Evolutionary conservation across 2,797 vertebrate species (phyloP).

Genomic region (Protonibea diacanthus): DNA sequence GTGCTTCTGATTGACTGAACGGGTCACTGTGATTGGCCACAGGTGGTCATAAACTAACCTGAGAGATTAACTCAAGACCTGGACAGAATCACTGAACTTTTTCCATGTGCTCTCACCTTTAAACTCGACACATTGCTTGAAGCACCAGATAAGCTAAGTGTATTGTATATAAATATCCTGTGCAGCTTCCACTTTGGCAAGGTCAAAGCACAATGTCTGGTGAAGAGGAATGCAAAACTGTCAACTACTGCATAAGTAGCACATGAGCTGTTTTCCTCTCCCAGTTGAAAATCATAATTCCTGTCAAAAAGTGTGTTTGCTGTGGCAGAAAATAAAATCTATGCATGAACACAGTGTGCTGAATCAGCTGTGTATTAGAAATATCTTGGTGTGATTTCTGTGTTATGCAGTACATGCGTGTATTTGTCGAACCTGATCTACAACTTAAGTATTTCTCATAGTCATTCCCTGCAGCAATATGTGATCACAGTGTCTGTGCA

Average conservation of each 20-base stretch:
- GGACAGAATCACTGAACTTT: conserved; percentile 18
- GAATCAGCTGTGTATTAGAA: conserved; percentile 47
- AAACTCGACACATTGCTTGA: not conserved
- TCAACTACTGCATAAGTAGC: conserved; percentile 20
- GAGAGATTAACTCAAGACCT: conserved; percentile 56
- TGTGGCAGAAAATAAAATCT: conserved; percentile 7
- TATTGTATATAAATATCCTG: conserved; percentile 11
- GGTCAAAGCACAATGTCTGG: conserved; percentile 13
- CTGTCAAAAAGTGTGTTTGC: conserved; percentile 50
- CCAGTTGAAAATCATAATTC: conserved; percentile 51
- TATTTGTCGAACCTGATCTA: conserved; percentile 73
- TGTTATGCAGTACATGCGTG: conserved; percentile 11
- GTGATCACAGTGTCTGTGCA: conserved; percentile 87
- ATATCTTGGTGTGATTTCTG: conserved; percentile 32
- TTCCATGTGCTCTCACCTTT: conserved; percentile 17
- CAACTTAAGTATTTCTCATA: conserved; percentile 52
- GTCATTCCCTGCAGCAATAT: conserved; percentile 65
- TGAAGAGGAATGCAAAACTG: conserved; percentile 36
- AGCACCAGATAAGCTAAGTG: conserved; percentile 2
- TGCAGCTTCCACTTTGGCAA: conserved; percentile 31
- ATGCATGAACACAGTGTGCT: conserved; percentile 26
- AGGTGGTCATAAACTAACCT: conserved; percentile 62
- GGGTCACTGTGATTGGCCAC: conserved; percentile 63
- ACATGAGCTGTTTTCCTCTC: conserved; percentile 45
- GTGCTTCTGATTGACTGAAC: conserved; percentile 68